These are phyloP conservation scores for Clupea harengus DNA, from an alignment of 2,113 vertebrate species.

Conservation along the genomic window DNA sequence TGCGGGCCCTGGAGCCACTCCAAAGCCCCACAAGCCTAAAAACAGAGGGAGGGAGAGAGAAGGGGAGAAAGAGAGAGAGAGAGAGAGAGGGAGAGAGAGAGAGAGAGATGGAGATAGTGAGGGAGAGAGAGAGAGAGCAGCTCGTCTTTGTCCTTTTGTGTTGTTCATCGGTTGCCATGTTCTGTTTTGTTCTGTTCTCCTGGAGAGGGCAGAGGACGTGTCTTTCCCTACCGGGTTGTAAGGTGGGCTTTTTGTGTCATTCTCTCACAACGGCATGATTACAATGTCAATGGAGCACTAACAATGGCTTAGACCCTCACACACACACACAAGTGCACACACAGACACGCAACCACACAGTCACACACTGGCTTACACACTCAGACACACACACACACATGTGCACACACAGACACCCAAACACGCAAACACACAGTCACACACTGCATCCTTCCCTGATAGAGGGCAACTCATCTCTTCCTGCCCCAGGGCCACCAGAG, in stretches of 20 bases:
- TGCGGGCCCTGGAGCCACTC: constrained; percentile 1
- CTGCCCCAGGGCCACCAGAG: neutral
- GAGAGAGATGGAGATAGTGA: constrained; percentile 40
- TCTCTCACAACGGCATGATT: neutral
- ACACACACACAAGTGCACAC: neutral
- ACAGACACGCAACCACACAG: neutral
- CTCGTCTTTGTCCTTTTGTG: neutral
- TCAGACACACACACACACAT: neutral
- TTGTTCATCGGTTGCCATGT: neutral
- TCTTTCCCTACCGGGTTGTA: neutral
- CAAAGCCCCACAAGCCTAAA: neutral
- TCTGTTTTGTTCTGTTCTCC: neutral
- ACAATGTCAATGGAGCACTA: neutral
- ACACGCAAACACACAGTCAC: neutral
- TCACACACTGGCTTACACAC: neutral
- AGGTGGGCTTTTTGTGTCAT: neutral
- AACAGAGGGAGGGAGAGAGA: neutral
- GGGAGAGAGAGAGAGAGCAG: constrained; percentile 35
- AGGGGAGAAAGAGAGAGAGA: neutral
- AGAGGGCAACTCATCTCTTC: neutral
- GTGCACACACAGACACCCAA: neutral
- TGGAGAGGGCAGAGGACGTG: neutral
- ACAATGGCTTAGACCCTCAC: neutral
- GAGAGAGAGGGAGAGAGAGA: constrained; percentile 42
- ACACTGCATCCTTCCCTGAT: neutral